Base-by-base conservation (phyloP, 1,140 invertebrate genomes). In the Zaprionus camerounensis region DNA sequence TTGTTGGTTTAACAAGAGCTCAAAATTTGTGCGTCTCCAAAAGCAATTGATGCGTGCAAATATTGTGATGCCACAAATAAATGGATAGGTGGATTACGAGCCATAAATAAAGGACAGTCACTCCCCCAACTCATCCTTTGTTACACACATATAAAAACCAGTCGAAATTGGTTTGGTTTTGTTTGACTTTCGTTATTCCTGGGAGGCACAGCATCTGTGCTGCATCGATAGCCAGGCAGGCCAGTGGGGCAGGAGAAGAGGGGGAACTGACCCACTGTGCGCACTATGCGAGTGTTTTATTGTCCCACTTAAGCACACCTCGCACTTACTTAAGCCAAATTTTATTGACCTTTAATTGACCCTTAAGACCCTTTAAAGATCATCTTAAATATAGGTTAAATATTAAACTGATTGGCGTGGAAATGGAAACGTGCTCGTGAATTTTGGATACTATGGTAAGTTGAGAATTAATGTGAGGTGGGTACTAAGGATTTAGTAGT, bases 51-150 rank as follows among this genome's bases (percentile, higher is more conserved):
- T 90, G 82, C 68, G 76, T 75, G 67, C 64, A 81, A 85, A 80
- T 76, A 80, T 71, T 73, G 64, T 74, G 65, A 73, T 69, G 79
- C 68, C 58, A 81, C 80, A 81, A 81, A 77, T 71, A 82, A 75
- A 88, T 91, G 79, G 78, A 91, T 84, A 82, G 84, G 46, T 81
- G 77, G 79, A 91, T 87, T 85, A 81, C 55, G 58, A 38, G 34
- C 71, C 66, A 90, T 78, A 90, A 91, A 78, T 74, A 79, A 76
- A 65, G 12, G 61, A 46, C 41, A 46, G 13, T 58, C 31, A 57
- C 44, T 53, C 58, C 31, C n/a, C 34, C 51, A 11, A 2, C 36
- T 13, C 13, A 2, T 9, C 7, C 6, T 11, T 7, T 7, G 9
- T 17, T 46, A 9, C 41, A 46, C 41, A 46, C 41, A 46, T 46